phyloP scores from a whole-genome alignment of 2,888 invertebrate species.

The Parnassius smintheus region DNA sequence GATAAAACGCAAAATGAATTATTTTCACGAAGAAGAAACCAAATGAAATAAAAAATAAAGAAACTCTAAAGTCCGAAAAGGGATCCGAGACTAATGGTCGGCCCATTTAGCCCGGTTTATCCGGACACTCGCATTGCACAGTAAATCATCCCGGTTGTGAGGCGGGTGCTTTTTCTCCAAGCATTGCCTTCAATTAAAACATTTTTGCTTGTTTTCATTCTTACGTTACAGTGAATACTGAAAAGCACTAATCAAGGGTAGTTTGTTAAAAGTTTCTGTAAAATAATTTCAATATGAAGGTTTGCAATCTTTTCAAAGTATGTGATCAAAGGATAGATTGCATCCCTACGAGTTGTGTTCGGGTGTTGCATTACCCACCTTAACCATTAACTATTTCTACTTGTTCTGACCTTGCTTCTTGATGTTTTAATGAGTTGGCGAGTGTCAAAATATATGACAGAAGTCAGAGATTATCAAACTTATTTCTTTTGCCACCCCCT shows the following conservation, averaged over 20 bases:
- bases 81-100: conserved; percentile 55
- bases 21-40: conserved; percentile 36
- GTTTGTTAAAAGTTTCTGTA: too few species aligned
- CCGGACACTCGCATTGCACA: conserved; percentile 47
- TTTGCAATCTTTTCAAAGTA: too few species aligned
- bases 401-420: too few species aligned
- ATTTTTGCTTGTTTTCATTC: conserved; percentile 32
- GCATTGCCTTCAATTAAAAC: conserved; percentile 49
- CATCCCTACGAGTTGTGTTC: too few species aligned
- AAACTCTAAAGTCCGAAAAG: conserved; percentile 37
- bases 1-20: conserved; percentile 30
- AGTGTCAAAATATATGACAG: too few species aligned
- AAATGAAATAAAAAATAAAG: conserved; percentile 47
- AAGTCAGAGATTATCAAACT: too few species aligned
- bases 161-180: conserved; percentile 41
- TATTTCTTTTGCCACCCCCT: too few species aligned
- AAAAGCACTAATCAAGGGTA: background rate
- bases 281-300: too few species aligned
- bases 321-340: too few species aligned
- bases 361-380: too few species aligned
- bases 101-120: conserved; percentile 59
- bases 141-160: conserved; percentile 50
- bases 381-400: too few species aligned
- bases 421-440: too few species aligned
- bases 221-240: conserved; percentile 16